A percentile compares a stretch with the other conserved stretches of the same genome.
phyloP scores from a whole-genome alignment of 2,113 vertebrate species.

The Madoqua kirkii region DNA sequence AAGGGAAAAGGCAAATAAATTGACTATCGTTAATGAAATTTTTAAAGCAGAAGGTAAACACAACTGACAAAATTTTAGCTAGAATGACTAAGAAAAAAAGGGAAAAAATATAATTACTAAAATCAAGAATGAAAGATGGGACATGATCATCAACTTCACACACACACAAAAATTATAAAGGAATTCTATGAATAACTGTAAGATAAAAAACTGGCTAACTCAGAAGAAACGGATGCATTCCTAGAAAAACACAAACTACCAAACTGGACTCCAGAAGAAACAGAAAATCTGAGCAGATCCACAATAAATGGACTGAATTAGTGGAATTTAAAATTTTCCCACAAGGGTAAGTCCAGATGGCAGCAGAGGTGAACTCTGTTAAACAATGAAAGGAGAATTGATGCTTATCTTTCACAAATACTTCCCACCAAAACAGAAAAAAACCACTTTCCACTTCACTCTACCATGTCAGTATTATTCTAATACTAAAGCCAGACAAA shows the following conservation, averaged over 20 bases:
- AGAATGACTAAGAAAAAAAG: neutral
- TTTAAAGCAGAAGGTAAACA: neutral
- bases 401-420: neutral
- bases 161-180: neutral
- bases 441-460: neutral
- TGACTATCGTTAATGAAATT: neutral
- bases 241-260: neutral
- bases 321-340: neutral
- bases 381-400: conserved; percentile 8
- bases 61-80: neutral
- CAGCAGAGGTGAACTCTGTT: neutral
- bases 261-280: conserved; percentile 2
- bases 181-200: neutral
- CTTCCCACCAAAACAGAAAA: neutral
- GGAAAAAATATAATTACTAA: neutral
- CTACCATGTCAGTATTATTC: neutral
- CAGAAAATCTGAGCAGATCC: neutral
- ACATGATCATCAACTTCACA: neutral
- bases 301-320: neutral
- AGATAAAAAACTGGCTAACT: neutral
- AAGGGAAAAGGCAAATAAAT: conserved; percentile 58
- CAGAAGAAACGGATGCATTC: neutral
- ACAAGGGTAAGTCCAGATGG: neutral
- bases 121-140: neutral
- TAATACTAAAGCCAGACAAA: conserved; percentile 22